Evolutionary conservation across 2,888 invertebrate genomes (phyloP), one percentile per base, ranked within the genome.

Genomic region (Synanthedon myopaeformis): DNA sequence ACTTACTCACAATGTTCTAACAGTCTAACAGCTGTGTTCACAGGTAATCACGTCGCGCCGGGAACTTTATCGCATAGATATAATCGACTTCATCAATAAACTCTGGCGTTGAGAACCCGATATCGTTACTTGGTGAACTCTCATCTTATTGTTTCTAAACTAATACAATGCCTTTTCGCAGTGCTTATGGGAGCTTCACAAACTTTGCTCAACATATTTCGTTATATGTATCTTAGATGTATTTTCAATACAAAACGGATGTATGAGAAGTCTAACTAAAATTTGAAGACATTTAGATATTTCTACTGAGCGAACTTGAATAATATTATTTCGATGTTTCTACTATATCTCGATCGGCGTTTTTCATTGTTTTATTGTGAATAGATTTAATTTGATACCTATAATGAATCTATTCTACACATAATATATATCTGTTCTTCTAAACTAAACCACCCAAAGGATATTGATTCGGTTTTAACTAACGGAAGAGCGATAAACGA

Each of bases 131-230:
- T 35, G 13, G 41, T n/a, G 28, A 35, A 35, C 28, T 28, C 28
- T n/a, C 41, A 13, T 23, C 51, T 35, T 51, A 51, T 51, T 51
- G 35, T 51, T 51, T 51, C 51, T 35, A 51, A 51, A 51, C 51
- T 51, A 51, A 51, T 51, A 51, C n/a, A 35, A 51, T 35, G 28
- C 4, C 13, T 45, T 14, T 13, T 14, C 45, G n/a, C 14, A n/a
- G n/a, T 13, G 6, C 14, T 45, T 45, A 12, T 13, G n/a, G 8
- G 11, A 10, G 45, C 45, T 45, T n/a, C 42, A n/a, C 13, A 45
- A 35, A 35, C 35, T 35, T 35, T 10, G 35, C 35, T 35, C 35
- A 1, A 28, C 6, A 28, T 35, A 10, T 35, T 35, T 35, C 10
- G 8, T 45, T 45, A 45, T 13, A 45, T 45, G 12, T 45, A n/a